Evolutionary conservation across 2,797 vertebrate genomes (phyloP), one percentile per base, ranked within the genome.

Genomic region (Mormyrops boulengeri): DNA sequence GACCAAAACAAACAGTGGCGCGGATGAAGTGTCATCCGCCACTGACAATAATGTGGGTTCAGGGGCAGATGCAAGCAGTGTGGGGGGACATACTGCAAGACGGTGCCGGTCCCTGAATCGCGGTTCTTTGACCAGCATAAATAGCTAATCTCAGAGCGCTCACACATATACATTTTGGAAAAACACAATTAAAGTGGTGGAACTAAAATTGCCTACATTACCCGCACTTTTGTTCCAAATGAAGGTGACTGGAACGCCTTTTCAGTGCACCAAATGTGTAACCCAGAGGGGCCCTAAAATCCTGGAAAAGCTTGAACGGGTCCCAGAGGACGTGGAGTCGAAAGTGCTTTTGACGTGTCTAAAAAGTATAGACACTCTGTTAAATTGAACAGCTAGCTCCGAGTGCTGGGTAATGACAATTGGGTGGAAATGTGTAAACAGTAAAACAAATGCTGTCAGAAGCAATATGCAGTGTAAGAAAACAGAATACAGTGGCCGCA

Each of bases 331-430:
- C 2, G 22, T 1, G 8, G 52, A 86, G 85, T 47, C 85, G 22
- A 86, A 69, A 85, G 52, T 86, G 89, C 38, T 53, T 89, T 77
- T 87, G 84, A 89, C 89, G 62, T 66, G 82, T 77, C 49, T 87
- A 17, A 87, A 89, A 87, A 87, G 60, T 73, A 47, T 87, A 87
- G 85, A 41, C 26, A 62, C 62, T 38, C 89, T 47, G 80, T 85
- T 30, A 50, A 87, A 57, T 66, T 47, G 66, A 87, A 89, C n/a
- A 52, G 50, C 26, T 62, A 60, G 80, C n/a, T 44, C 6, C 4
- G 34, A 62, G 52, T 60, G 50, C 52, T 34, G 17, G 57, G 89
- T 52, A 22, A 73, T 52, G 62, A 86, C 89, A 89, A 87, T 77
- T 87, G 19, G 82, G 50, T 60, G 44, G 57, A 85, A 89, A 60